A percentile compares a stretch with the other conserved stretches of the same genome.
These are phyloP conservation scores for Hyles euphorbiae DNA, from an alignment of 1,140 invertebrate species.

Conservation along the genomic window DNA sequence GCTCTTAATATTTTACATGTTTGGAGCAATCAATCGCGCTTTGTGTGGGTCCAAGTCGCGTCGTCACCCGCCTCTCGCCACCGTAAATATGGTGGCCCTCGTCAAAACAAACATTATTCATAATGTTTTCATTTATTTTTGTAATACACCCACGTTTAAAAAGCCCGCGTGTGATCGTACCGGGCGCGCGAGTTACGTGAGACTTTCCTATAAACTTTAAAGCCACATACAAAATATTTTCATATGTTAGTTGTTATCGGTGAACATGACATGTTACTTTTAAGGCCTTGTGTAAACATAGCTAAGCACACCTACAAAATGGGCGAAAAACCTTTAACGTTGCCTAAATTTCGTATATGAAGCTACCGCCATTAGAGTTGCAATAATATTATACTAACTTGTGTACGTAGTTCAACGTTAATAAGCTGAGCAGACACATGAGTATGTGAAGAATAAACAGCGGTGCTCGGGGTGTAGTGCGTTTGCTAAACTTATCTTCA, in stretches of 20 bases:
- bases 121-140: conserved; percentile 68
- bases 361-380: background rate
- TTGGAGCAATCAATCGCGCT: conserved; percentile 57
- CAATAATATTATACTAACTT: conserved; percentile 28
- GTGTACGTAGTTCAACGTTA: conserved; percentile 50
- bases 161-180: conserved; percentile 50
- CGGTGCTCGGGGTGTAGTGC: conserved; percentile 48
- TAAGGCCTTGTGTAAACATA: conserved; percentile 17
- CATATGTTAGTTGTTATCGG: conserved; percentile 22
- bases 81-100: conserved; percentile 50
- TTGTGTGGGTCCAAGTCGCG: conserved; percentile 68
- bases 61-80: conserved; percentile 39
- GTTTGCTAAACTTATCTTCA: conserved; percentile 70
- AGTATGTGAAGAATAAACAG: conserved; percentile 70
- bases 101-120: conserved; percentile 70
- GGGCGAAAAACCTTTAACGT: conserved; percentile 7
- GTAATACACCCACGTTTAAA: conserved; percentile 52
- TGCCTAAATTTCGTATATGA: background rate
- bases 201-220: conserved; percentile 40
- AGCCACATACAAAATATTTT: conserved; percentile 32
- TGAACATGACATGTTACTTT: conserved; percentile 17
- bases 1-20: conserved; percentile 59
- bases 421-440: conserved; percentile 52
- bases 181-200: conserved; percentile 33
- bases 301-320: background rate